phyloP scores from a whole-genome alignment of 1,140 invertebrate genomes.

The Leptoteleia sp. region DNA sequence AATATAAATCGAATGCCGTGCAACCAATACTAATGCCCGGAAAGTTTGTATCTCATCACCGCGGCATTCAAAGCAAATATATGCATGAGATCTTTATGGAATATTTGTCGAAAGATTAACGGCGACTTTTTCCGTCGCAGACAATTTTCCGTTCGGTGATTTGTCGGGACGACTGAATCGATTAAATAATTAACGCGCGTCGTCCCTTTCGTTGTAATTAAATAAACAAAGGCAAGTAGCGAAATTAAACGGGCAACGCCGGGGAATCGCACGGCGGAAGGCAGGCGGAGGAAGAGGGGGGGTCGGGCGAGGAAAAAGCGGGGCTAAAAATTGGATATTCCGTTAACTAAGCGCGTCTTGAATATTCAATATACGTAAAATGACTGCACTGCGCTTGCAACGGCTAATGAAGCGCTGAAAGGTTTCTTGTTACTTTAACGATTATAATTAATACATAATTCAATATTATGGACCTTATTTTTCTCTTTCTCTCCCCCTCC shows the following conservation, averaged over 20 bases:
- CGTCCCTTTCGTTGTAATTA: constrained; percentile 2
- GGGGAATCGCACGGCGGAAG: no score
- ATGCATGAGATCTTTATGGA: constrained; percentile 47
- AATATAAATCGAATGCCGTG: constrained; percentile 54
- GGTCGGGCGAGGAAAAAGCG: neutral
- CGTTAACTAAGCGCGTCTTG: constrained; percentile 53
- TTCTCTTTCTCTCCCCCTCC: constrained; percentile 33
- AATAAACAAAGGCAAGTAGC: constrained; percentile 15
- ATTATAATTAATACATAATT: constrained; percentile 65
- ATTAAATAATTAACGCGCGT: constrained; percentile 6
- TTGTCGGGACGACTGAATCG: constrained; percentile 11
- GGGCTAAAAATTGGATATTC: constrained; percentile 51
- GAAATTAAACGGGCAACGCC: neutral
- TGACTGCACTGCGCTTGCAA: constrained; percentile 30
- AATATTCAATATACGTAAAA: constrained; percentile 51
- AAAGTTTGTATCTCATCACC: constrained; percentile 40
- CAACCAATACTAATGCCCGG: constrained; percentile 41
- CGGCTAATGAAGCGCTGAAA: constrained; percentile 60
- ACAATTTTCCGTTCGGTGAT: constrained; percentile 3
- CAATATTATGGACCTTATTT: constrained; percentile 46
- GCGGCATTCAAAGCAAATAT: constrained; percentile 44
- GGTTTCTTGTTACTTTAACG: constrained; percentile 58
- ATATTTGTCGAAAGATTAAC: constrained; percentile 49
- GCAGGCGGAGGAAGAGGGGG: neutral
- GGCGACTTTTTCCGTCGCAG: constrained; percentile 8